Conservation (phyloP, 2,113 vertebrate species). For the Silurus glanis region DNA sequence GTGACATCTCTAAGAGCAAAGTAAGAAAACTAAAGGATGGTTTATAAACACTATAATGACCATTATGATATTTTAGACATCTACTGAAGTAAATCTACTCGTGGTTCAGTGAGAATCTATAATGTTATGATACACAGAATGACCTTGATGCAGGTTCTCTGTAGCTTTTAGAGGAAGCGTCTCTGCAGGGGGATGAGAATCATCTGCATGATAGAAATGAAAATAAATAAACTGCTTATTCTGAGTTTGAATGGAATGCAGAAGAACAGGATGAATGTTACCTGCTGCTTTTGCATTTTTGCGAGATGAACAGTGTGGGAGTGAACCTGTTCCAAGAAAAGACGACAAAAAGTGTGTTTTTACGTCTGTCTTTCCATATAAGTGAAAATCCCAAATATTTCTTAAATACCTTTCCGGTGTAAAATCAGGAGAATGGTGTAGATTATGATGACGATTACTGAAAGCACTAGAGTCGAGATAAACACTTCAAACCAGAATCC, state of each 20-base stretch:
- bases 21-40: too few relatives aligned
- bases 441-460: not conserved
- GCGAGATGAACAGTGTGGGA: too few relatives aligned
- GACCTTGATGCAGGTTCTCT: not conserved
- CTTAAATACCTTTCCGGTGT: not conserved
- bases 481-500: not conserved
- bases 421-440: not conserved
- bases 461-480: not conserved
- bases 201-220: not conserved
- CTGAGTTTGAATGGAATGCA: not conserved
- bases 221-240: not conserved
- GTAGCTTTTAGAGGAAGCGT: not conserved
- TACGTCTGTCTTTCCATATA: too few relatives aligned
- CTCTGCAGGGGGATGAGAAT: not conserved
- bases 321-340: too few relatives aligned
- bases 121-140: not conserved
- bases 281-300: not conserved
- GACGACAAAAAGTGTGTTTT: too few relatives aligned
- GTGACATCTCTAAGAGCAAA: too few relatives aligned
- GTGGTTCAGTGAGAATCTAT: too few relatives aligned
- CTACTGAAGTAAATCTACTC: too few relatives aligned
- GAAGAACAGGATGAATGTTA: not conserved
- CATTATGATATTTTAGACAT: too few relatives aligned
- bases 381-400: too few relatives aligned
- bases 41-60: too few relatives aligned